Conservation (phyloP, 2,113 vertebrate genomes). For the Silurus meridionalis region DNA sequence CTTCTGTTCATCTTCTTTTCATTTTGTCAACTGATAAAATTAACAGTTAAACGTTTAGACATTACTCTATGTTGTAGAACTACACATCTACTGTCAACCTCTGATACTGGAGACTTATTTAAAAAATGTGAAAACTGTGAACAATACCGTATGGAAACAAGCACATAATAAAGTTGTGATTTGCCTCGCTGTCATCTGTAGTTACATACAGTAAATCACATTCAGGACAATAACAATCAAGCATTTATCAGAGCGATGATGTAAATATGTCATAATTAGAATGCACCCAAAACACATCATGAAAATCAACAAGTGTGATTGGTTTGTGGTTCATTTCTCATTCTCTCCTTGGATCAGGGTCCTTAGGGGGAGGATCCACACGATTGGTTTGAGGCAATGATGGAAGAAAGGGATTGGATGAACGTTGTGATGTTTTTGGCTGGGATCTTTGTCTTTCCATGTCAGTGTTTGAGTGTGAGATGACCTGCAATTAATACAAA, state of each 20-base stretch:
- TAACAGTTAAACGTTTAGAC: no score
- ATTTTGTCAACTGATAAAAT: no score
- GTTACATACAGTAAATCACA: background rate
- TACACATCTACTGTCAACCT: background rate
- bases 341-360: slow-evolving; percentile 47
- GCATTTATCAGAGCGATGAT: background rate
- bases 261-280: background rate
- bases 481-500: background rate
- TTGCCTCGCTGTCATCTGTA: background rate
- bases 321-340: background rate
- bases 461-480: background rate
- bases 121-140: background rate
- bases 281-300: background rate
- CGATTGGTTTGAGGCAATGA: slow-evolving; percentile 47
- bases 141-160: background rate
- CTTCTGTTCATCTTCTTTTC: no score
- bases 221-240: background rate
- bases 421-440: background rate
- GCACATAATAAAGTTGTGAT: background rate
- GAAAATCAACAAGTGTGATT: background rate
- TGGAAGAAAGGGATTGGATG: slow-evolving; percentile 18
- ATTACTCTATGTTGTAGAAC: background rate
- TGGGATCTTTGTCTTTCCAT: background rate
- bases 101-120: background rate
- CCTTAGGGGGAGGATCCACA: slow-evolving; percentile 66